Conservation (phyloP, 2,888 invertebrate species). For the Cheilosia soror region DNA sequence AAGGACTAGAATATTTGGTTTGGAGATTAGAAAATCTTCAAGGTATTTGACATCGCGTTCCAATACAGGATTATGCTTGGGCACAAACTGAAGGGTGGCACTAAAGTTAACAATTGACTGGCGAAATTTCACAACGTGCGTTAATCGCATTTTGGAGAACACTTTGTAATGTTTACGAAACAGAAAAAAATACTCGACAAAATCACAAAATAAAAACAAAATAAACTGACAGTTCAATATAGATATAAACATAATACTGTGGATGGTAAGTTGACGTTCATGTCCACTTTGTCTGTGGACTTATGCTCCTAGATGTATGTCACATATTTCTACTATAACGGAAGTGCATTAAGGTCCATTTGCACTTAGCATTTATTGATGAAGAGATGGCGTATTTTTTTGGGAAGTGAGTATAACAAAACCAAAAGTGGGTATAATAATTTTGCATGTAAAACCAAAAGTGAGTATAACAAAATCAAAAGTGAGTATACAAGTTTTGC, state of each 20-base stretch:
- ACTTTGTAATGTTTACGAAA: conserved; percentile 37
- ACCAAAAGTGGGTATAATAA: too few relatives aligned
- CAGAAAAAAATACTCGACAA: conserved; percentile 27
- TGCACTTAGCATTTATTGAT: background rate
- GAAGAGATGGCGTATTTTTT: background rate
- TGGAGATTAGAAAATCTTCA: conserved; percentile 81
- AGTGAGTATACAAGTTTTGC: too few relatives aligned
- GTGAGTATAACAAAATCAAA: too few relatives aligned
- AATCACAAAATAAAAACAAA: conserved; percentile 51
- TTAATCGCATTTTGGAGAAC: conserved; percentile 79
- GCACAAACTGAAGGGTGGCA: conserved; percentile 85
- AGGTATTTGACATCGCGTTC: conserved; percentile 85
- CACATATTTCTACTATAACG: background rate
- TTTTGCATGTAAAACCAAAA: too few relatives aligned
- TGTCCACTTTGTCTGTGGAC: background rate
- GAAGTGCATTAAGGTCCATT: background rate
- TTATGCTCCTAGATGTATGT: background rate
- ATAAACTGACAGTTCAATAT: too few relatives aligned
- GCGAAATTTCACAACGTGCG: conserved; percentile 77
- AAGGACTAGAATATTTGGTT: conserved; percentile 86
- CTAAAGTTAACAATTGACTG: conserved; percentile 51
- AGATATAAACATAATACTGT: too few relatives aligned
- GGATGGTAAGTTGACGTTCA: too few relatives aligned
- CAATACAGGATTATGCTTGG: conserved; percentile 88
- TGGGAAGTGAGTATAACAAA: too few relatives aligned